Conservation (phyloP, 1,140 invertebrate genomes). For the Lepidotrigona ventralis region DNA sequence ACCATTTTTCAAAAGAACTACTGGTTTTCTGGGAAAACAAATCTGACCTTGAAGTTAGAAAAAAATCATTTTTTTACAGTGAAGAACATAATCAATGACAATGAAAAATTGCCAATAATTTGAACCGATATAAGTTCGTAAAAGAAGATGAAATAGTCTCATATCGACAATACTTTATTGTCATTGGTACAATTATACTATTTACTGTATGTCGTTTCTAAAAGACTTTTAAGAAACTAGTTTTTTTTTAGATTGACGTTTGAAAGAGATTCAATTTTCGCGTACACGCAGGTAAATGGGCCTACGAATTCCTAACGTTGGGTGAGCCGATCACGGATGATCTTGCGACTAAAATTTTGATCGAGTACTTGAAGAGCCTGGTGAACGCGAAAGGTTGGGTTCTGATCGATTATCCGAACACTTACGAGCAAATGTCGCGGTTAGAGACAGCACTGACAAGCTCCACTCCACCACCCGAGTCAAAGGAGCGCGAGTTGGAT, state of each 20-base stretch:
- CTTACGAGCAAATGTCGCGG: constrained; percentile 80
- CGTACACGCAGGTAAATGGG: constrained; percentile 74
- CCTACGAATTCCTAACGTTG: constrained; percentile 79
- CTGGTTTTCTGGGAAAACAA: too few relatives aligned
- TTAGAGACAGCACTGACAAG: constrained; percentile 81
- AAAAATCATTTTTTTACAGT: too few relatives aligned
- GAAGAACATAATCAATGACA: too few relatives aligned
- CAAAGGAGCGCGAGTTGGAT: constrained; percentile 67
- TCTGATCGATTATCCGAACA: constrained; percentile 83
- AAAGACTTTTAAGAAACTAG: too few relatives aligned
- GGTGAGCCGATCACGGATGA: constrained; percentile 81
- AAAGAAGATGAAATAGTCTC: too few relatives aligned
- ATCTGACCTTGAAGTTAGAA: too few relatives aligned
- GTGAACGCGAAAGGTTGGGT: constrained; percentile 81
- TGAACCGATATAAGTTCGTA: too few relatives aligned
- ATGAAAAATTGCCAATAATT: too few relatives aligned
- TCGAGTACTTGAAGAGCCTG: constrained; percentile 82
- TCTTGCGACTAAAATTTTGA: constrained; percentile 80
- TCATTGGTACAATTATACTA: too few relatives aligned
- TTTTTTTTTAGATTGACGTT: not conserved
- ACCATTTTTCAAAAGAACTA: too few relatives aligned
- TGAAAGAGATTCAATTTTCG: not conserved
- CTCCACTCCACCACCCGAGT: constrained; percentile 57
- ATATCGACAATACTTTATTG: too few relatives aligned
- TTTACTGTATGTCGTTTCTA: too few relatives aligned